Evolutionary conservation across 2,113 vertebrate species (phyloP).

Genomic region (Entosphenus tridentatus): DNA sequence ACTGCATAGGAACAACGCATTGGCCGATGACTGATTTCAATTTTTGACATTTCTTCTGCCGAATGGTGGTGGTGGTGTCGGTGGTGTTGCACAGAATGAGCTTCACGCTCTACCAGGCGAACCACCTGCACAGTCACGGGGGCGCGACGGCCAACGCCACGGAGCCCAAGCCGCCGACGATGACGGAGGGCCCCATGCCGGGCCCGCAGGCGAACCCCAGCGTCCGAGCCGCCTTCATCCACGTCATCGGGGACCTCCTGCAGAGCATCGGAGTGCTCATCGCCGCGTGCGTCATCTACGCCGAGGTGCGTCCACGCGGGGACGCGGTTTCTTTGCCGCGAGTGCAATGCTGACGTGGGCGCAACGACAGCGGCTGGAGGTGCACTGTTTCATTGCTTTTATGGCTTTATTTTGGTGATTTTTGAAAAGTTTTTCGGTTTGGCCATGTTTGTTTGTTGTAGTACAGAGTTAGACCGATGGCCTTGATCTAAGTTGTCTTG

Average conservation of each 20-base stretch:
- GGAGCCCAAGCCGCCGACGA: constrained; percentile 14
- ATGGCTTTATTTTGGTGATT: too few species aligned
- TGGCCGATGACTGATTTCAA: too few species aligned
- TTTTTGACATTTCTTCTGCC: neutral
- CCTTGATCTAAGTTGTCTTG: too few species aligned
- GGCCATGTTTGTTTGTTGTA: too few species aligned
- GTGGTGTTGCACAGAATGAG: constrained; percentile 42
- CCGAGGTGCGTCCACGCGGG: constrained; percentile 38
- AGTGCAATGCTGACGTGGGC: too few species aligned
- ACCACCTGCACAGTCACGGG: constrained; percentile 32
- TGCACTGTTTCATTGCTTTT: too few species aligned
- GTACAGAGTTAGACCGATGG: too few species aligned
- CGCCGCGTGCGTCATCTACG: constrained; percentile 69
- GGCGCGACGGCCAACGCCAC: constrained; percentile 26
- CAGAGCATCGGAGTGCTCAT: constrained; percentile 74
- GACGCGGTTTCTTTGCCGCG: neutral
- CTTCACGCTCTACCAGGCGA: constrained; percentile 59
- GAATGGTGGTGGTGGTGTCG: neutral
- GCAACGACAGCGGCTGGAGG: too few species aligned
- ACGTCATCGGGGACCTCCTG: constrained; percentile 75
- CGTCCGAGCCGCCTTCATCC: constrained; percentile 67
- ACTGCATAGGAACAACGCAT: too few species aligned
- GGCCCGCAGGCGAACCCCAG: constrained; percentile 51
- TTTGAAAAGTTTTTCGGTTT: too few species aligned
- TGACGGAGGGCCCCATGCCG: constrained; percentile 8